Evolutionary conservation across 2,888 invertebrate genomes (phyloP), one percentile per base, ranked within the genome.

Genomic region (Lasioglossum oenotherae): DNA sequence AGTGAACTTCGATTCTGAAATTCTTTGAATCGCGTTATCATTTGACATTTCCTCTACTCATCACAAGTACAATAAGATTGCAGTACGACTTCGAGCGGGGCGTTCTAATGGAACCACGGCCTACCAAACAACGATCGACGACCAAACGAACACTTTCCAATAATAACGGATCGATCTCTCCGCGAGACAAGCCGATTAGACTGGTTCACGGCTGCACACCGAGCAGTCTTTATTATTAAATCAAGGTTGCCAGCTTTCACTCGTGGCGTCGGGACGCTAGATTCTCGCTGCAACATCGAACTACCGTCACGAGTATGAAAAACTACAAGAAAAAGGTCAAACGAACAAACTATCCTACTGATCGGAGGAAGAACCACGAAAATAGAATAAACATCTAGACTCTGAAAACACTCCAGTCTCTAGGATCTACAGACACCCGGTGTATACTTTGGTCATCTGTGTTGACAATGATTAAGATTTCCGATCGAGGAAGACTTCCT

Each of bases 181-280:
- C 23, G 31, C 73, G 73, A 74, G 49, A 74, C 35, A 74, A 74
- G 49, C 49, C 49, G 49, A 49, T 49, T 49, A 49, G 49, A 49
- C 27, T 60, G 60, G 60, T 75, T 82, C 84, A 19, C 64, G 38
- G 16, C 67, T 67, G 35, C 35, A 35, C 35, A 67, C 16, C 67
- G 31, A 67, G 19, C 67, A 19, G 27, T 60, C 60, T 60, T 27
- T 60, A 60, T 60, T 60, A 27, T 27, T 60, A 60, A 35, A 93
- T 93, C 93, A 94, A 93, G 94, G 94, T 93, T 93, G 93, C 91
- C 90, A 90, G 92, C 93, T 93, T 93, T 93, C 93, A 93, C 93
- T 92, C 87, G 79, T 74, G 83, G 27, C 35, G 81, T 88, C 89
- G 82, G 72, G 88, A 84, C 84, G 82, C 78, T 74, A 85, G 87